These are phyloP conservation scores for Synanthedon tipuliformis DNA, from an alignment of 2,888 invertebrate genomes.

Conservation along the genomic window DNA sequence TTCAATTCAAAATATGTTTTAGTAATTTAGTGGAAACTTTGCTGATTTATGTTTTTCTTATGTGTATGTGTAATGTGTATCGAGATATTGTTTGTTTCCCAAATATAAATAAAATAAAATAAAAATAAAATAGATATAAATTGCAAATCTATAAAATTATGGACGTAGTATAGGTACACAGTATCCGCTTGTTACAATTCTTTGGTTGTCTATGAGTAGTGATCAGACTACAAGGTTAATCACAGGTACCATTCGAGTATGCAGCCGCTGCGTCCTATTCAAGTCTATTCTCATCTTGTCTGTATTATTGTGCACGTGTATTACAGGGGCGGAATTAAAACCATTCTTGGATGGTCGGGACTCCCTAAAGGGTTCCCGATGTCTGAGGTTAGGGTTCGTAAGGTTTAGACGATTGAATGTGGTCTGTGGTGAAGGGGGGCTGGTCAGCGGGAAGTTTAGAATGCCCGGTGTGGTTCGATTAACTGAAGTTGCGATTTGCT, in stretches of 20 bases:
- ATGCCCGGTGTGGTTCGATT: constrained; percentile 31
- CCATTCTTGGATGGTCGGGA: constrained; percentile 30
- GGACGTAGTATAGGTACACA: too few relatives aligned
- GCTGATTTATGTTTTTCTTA: too few relatives aligned
- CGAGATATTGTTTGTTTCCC: too few relatives aligned
- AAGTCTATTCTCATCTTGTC: constrained; percentile 31
- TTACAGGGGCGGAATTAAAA: constrained; percentile 40
- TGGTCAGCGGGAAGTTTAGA: constrained; percentile 22
- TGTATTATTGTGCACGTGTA: constrained; percentile 38
- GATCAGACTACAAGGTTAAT: neutral
- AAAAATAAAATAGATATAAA: too few relatives aligned
- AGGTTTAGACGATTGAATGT: constrained; percentile 44
- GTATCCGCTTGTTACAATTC: too few relatives aligned
- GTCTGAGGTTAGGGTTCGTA: constrained; percentile 36
- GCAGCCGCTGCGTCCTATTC: neutral
- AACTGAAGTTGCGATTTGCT: constrained; percentile 8
- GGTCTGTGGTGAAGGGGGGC: constrained; percentile 34
- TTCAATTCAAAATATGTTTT: too few relatives aligned
- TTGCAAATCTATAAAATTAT: too few relatives aligned
- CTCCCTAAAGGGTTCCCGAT: constrained; percentile 35
- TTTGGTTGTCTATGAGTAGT: too few relatives aligned
- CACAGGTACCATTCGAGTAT: neutral
- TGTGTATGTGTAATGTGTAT: too few relatives aligned
- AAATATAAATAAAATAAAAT: too few relatives aligned
- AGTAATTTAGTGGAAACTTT: too few relatives aligned